Conservation (phyloP, 2,113 vertebrate species). For the Marcusenius ussheri region DNA sequence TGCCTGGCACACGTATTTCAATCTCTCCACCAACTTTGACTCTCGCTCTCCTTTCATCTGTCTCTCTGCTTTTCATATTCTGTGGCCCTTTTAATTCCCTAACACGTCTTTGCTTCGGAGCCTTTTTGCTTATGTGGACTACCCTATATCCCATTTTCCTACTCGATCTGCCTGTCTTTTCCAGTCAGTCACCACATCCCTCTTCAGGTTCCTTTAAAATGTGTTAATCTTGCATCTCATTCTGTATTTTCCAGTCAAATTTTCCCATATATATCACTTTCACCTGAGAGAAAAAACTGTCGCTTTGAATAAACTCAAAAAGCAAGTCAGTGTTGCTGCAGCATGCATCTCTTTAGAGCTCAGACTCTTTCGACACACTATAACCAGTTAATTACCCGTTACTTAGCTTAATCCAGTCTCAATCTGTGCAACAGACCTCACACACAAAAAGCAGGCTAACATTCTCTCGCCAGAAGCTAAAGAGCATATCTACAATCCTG, state of each 20-base stretch:
- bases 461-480: neutral
- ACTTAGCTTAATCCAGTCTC: neutral
- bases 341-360: neutral
- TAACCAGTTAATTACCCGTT: neutral
- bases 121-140: neutral
- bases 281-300: neutral
- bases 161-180: neutral
- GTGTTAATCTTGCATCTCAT: slow-evolving; percentile 37
- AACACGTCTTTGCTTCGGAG: neutral
- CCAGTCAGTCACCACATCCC: neutral
- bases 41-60: neutral
- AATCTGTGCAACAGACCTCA: neutral
- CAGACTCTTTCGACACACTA: neutral
- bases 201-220: neutral
- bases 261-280: slow-evolving; percentile 41
- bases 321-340: neutral
- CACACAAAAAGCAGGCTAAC: neutral
- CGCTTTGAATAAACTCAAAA: neutral
- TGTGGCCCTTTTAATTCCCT: neutral
- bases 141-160: neutral
- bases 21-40: neutral
- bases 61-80: neutral
- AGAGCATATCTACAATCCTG: neutral
- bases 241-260: slow-evolving; percentile 33
- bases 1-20: neutral